Evolutionary conservation across 2,888 invertebrate genomes (phyloP).

Genomic region (Spialia ferax): DNA sequence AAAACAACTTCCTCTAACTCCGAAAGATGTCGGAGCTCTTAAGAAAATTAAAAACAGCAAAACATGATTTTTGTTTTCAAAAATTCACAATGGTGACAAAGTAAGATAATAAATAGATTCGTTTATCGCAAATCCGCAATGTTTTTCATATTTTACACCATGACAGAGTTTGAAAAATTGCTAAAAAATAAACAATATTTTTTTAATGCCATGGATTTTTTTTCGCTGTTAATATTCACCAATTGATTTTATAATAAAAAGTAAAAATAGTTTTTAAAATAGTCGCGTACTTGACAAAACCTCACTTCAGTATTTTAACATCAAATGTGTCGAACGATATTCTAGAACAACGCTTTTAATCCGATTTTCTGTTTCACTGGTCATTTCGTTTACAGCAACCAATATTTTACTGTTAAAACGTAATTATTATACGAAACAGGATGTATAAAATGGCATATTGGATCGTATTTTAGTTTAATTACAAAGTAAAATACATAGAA

Average conservation of each 20-base stretch:
- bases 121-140: background rate
- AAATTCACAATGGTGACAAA: conserved; percentile 2
- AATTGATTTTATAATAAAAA: too few species aligned
- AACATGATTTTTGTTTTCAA: conserved; percentile 7
- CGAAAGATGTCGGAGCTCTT: conserved; percentile 7
- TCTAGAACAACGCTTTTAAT: background rate
- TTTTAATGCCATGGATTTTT: too few species aligned
- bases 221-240: too few species aligned
- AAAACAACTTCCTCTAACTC: conserved; percentile 11
- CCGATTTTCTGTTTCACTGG: conserved; percentile 7
- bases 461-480: conserved; percentile 23
- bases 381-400: background rate
- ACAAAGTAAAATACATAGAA: conserved; percentile 24
- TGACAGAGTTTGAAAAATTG: background rate
- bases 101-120: too few species aligned
- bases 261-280: too few species aligned
- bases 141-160: background rate
- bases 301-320: background rate
- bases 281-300: too few species aligned
- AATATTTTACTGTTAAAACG: background rate
- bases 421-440: conserved; percentile 8
- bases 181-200: too few species aligned
- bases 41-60: conserved; percentile 22
- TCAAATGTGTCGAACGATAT: background rate
- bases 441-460: conserved; percentile 12